Percentiles rank a stretch among this genome's conserved stretches.
These are phyloP conservation scores for Microdon myrmicae DNA, from an alignment of 2,888 invertebrate species.

Conservation along the genomic window DNA sequence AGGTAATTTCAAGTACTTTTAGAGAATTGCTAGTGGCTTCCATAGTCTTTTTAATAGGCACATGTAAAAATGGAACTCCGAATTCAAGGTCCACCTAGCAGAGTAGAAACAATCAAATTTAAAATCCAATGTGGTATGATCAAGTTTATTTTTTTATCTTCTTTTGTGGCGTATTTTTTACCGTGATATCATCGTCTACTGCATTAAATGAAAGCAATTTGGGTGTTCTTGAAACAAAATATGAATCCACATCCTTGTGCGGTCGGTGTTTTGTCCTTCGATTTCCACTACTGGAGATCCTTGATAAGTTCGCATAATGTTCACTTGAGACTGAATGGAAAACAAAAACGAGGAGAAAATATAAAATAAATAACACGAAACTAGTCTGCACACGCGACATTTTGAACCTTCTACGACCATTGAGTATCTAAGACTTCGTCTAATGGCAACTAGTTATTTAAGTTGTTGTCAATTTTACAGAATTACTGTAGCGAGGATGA, in stretches of 20 bases:
- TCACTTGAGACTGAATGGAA: conserved; percentile 26
- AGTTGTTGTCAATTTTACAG: too few species aligned
- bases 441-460: too few species aligned
- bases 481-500: too few species aligned
- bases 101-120: background rate
- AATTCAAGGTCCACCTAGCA: conserved; percentile 72
- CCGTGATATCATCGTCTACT: conserved; percentile 57
- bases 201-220: conserved; percentile 56
- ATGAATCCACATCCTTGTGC: background rate
- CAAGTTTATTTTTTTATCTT: too few species aligned
- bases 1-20: conserved; percentile 14
- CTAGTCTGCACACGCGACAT: conserved; percentile 25
- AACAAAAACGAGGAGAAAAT: too few species aligned
- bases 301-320: conserved; percentile 18
- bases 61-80: conserved; percentile 71
- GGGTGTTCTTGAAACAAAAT: conserved; percentile 23
- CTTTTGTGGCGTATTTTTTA: conserved; percentile 1
- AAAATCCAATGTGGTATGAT: too few species aligned
- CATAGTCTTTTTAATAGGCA: conserved; percentile 69
- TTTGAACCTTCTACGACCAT: conserved; percentile 14
- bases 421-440: conserved; percentile 32
- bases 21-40: conserved; percentile 57
- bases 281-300: conserved; percentile 1
- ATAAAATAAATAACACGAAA: conserved; percentile 8
- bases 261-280: conserved; percentile 11